Conservation (phyloP, 2,113 vertebrate genomes). For the Podilymbus podiceps region DNA sequence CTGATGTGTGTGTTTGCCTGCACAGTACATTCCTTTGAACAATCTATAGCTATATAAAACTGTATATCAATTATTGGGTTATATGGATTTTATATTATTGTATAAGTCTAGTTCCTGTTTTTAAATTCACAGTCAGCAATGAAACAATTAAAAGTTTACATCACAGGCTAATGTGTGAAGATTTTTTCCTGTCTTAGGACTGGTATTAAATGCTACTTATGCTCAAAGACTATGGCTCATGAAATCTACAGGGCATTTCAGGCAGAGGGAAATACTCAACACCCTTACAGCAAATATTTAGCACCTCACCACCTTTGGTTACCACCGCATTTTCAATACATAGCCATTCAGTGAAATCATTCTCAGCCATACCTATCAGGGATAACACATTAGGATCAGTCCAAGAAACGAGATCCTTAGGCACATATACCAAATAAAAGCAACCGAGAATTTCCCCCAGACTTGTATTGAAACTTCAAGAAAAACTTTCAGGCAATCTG, state of each 20-base stretch:
- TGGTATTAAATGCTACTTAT: not conserved
- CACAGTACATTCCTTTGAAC: not conserved
- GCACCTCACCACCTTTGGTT: not conserved
- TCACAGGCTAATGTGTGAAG: not conserved
- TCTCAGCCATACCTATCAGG: not conserved
- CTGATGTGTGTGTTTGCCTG: not conserved
- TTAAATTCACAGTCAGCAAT: not conserved
- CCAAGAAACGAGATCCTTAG: not conserved
- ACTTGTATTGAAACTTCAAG: not conserved
- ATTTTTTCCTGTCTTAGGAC: not conserved
- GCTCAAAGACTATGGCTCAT: not conserved
- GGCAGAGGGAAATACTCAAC: not conserved
- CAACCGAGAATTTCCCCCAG: not conserved
- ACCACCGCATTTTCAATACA: not conserved
- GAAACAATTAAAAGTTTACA: not conserved
- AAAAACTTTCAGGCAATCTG: not conserved
- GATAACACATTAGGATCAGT: not conserved
- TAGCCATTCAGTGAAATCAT: not conserved
- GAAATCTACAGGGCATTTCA: not conserved
- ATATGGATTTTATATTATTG: not conserved
- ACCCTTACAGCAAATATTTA: not conserved
- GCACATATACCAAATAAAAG: not conserved
- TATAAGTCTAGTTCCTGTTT: not conserved
- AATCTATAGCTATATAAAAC: not conserved
- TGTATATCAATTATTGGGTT: not conserved